A percentile compares a stretch with the other conserved stretches of the same genome.
These are phyloP conservation scores for Myathropa florea DNA, from an alignment of 2,888 invertebrate genomes.

Conservation along the genomic window DNA sequence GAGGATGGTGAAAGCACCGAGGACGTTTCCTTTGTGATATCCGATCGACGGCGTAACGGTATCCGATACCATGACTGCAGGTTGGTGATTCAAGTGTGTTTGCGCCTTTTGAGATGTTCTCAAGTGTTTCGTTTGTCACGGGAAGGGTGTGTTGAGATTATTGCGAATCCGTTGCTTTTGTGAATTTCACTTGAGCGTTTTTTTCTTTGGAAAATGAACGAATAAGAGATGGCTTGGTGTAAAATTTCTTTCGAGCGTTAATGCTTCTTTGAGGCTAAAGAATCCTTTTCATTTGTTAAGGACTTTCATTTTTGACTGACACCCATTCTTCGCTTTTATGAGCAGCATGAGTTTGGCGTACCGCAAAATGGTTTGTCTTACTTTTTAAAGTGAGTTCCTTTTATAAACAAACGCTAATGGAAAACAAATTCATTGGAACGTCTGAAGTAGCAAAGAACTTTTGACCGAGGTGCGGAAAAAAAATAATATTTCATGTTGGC, in stretches of 20 bases:
- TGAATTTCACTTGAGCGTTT: background rate
- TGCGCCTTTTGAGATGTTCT: slow-evolving; percentile 25
- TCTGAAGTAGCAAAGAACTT: background rate
- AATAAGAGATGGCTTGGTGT: background rate
- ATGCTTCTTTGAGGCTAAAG: background rate
- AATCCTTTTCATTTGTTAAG: background rate
- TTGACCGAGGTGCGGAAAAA: background rate
- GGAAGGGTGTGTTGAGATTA: background rate
- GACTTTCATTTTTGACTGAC: background rate
- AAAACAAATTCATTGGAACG: background rate
- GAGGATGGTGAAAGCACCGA: background rate
- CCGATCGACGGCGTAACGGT: slow-evolving; percentile 15
- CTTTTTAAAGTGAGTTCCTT: background rate
- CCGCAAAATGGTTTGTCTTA: background rate
- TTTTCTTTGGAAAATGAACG: background rate
- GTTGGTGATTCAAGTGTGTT: slow-evolving; percentile 9
- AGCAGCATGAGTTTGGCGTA: background rate
- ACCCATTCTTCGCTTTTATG: background rate
- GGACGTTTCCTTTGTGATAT: slow-evolving; percentile 21
- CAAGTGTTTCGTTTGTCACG: slow-evolving; percentile 12
- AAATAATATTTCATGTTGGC: background rate
- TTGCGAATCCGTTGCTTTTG: background rate
- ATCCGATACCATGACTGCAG: slow-evolving; percentile 20
- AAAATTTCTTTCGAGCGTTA: background rate
- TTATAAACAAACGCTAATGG: background rate